phyloP scores from a whole-genome alignment of 2,888 invertebrate genomes.

The Zygaena filipendulae region DNA sequence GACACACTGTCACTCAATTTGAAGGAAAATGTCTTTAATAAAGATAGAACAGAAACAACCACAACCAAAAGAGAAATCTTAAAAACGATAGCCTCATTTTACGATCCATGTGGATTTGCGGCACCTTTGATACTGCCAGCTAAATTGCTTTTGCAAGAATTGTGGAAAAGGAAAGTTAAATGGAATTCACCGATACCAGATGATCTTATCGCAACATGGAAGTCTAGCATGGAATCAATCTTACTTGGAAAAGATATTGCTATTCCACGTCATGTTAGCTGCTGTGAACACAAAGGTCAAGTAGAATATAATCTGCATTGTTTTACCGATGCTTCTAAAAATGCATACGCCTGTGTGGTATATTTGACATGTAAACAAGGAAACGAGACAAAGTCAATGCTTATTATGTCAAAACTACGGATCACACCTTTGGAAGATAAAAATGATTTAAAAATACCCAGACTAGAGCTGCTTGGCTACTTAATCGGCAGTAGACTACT shows the following conservation, averaged over 20 bases:
- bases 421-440: conserved; percentile 2
- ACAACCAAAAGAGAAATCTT: conserved; percentile 5
- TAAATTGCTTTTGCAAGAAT: conserved; percentile 9
- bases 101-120: conserved; percentile 12
- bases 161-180: conserved; percentile 8
- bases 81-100: conserved; percentile 4
- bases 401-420: conserved; percentile 3
- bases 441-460: conserved; percentile 3
- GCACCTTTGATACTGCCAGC: conserved; percentile 4
- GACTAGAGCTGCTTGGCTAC: conserved; percentile 5
- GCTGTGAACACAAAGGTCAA: too few species aligned
- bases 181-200: conserved; percentile 6
- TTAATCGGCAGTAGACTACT: conserved; percentile 4
- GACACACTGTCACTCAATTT: neutral
- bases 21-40: neutral
- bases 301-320: too few species aligned
- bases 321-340: conserved; percentile 8
- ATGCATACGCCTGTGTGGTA: conserved; percentile 9
- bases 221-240: neutral
- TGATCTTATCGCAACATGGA: neutral
- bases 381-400: neutral
- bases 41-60: neutral
- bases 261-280: neutral
- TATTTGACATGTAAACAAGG: conserved; percentile 1
- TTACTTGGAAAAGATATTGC: neutral